phyloP scores from a whole-genome alignment of 1,140 invertebrate genomes.

The Penaeus vannamei region DNA sequence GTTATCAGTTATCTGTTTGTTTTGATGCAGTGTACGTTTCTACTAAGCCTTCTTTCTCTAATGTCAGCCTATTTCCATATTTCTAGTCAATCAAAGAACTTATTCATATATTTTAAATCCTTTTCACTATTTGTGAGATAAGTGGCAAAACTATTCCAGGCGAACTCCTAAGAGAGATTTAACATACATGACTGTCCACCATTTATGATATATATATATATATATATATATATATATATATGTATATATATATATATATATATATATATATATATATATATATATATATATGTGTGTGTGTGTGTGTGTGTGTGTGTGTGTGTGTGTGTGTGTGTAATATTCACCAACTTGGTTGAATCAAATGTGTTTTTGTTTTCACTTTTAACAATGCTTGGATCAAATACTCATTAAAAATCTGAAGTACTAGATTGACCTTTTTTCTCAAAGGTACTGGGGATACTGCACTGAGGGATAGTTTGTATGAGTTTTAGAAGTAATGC shows the following conservation, averaged over 20 bases:
- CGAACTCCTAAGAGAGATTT: conserved; percentile 35
- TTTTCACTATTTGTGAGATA: conserved; percentile 35
- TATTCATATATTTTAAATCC: conserved; percentile 48
- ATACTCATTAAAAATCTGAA: conserved; percentile 61
- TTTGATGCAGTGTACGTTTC: conserved; percentile 46
- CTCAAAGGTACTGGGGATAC: conserved; percentile 54
- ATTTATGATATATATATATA: conserved; percentile 43
- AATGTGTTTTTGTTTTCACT: conserved; percentile 29
- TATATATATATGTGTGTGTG: too few relatives aligned
- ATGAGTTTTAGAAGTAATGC: conserved; percentile 49
- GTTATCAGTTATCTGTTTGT: conserved; percentile 26
- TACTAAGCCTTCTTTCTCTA: conserved; percentile 17
- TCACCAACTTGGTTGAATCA: conserved; percentile 8
- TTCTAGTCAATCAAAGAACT: conserved; percentile 60
- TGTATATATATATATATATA: too few relatives aligned
- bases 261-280: too few relatives aligned
- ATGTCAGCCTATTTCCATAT: conserved; percentile 31
- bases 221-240: too few relatives aligned
- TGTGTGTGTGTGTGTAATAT: too few relatives aligned
- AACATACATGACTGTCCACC: conserved; percentile 65
- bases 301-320: too few relatives aligned
- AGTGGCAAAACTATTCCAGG: conserved; percentile 41
- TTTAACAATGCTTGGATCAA: conserved; percentile 39
- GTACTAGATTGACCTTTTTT: conserved; percentile 63
- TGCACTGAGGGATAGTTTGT: conserved; percentile 41